Base-by-base conservation (phyloP, 2,797 vertebrate species). In the Xiphophorus birchmanni region DNA sequence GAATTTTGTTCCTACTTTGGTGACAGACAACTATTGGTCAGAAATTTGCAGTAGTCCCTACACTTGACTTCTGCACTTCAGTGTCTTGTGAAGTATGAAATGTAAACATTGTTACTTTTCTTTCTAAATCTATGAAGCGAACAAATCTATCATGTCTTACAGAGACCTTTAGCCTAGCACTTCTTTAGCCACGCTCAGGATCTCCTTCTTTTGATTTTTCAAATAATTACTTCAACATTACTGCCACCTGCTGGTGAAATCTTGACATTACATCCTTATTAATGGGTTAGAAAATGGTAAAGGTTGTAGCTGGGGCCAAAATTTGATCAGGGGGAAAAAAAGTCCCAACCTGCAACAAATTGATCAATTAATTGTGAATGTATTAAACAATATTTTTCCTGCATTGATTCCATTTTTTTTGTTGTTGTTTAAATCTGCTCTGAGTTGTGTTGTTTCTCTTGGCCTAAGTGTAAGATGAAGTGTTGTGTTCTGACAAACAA, bases 351-450 rank as follows among this genome's bases (percentile, higher is more conserved):
- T 76, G 82, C 80, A 73, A 81, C 86, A 83, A 71, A 86, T 85
- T 84, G 48, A 86, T 79, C 82, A 60, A 86, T 83, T 58, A 85
- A 89, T 92, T 72, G 78, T 77, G 89, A 92, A 93, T 92, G 93
- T 93, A 91, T 86, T 83, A 50, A 60, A 84, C 67, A 83, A 71
- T 26, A 47, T 47, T 80, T 72, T 81, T 67, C 50, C 42, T 67
- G 75, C 82, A 63, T 80, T 84, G 44, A 82, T 73, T 81, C 82
- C 77, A 86, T 74, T 80, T 81, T 11, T 45, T 47, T 4, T 47
- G 32, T 32, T 32, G n/a, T 47, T 13, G 45, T 47, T 58, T 1
- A 67, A 18, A 65, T 74, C 80, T 6, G 81, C 84, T 88, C 87
- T 87, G 18, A 77, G 75, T 90, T 90, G 74, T 71, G 23, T 80